Conservation (phyloP, 2,888 invertebrate species). For the Pterobdella sp. region DNA sequence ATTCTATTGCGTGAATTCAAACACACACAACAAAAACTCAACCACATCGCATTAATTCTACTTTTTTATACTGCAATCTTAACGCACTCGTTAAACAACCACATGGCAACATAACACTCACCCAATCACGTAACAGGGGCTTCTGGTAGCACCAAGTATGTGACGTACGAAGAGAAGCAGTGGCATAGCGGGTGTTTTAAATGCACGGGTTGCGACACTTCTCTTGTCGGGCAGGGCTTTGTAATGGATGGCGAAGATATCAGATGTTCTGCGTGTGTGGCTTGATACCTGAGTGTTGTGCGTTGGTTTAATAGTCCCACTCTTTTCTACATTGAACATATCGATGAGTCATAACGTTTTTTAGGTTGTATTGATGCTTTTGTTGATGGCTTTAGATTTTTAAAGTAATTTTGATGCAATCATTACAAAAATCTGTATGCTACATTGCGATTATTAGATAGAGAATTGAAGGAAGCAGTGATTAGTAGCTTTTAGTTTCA, state of each 20-base stretch:
- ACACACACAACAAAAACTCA: background rate
- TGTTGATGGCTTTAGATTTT: no score
- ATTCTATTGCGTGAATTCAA: background rate
- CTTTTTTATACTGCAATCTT: background rate
- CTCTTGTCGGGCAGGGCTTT: conserved; percentile 94
- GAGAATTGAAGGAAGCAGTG: no score
- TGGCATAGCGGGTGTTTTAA: conserved; percentile 98
- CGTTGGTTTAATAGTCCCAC: no score
- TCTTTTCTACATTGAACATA: no score
- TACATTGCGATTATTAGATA: no score
- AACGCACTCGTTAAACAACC: background rate
- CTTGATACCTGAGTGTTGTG: no score
- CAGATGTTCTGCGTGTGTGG: conserved; percentile 88
- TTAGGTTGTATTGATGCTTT: no score
- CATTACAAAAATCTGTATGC: no score
- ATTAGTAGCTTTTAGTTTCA: no score
- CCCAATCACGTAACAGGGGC: conserved; percentile 15
- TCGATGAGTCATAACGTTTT: no score
- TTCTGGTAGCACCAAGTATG: conserved; percentile 86
- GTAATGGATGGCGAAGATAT: conserved; percentile 95
- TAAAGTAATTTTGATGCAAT: no score
- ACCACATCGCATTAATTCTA: background rate
- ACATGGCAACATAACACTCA: background rate
- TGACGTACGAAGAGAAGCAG: conserved; percentile 97
- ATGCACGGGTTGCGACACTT: conserved; percentile 88